Evolutionary conservation across 2,113 vertebrate species (phyloP).

Genomic region (Dendropsophus ebraccatus): DNA sequence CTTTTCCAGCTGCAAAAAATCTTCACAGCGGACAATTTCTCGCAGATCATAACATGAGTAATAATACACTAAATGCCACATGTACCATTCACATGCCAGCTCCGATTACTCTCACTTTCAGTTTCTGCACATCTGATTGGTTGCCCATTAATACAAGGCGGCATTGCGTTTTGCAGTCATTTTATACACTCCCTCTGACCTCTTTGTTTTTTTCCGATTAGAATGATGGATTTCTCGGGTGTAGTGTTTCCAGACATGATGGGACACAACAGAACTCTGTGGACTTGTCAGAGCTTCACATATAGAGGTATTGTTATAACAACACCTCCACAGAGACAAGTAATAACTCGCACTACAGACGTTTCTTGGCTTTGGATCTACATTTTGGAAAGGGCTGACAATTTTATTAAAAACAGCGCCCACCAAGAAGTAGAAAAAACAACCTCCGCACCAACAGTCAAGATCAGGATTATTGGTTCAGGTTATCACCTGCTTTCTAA

Average conservation of each 20-base stretch:
- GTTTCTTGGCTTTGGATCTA: background rate
- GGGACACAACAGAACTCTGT: background rate
- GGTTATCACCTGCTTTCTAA: too few species aligned
- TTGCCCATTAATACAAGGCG: background rate
- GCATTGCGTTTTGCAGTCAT: background rate
- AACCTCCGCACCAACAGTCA: background rate
- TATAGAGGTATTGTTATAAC: background rate
- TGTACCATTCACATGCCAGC: background rate
- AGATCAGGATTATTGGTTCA: background rate
- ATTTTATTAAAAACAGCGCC: background rate
- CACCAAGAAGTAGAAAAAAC: background rate
- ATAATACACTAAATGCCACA: background rate
- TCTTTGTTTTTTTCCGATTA: background rate
- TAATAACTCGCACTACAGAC: background rate
- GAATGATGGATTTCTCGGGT: background rate
- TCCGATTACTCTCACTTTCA: background rate
- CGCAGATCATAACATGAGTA: background rate
- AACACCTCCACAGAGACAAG: background rate
- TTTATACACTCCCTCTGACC: background rate
- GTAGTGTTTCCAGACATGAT: background rate
- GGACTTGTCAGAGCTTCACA: background rate
- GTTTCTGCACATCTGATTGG: background rate
- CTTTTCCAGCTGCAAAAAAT: conserved; percentile 86
- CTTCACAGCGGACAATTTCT: conserved; percentile 84
- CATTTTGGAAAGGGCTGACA: background rate